These are phyloP conservation scores for Camponotus fellah DNA, from an alignment of 2,888 invertebrate genomes.

Conservation along the genomic window DNA sequence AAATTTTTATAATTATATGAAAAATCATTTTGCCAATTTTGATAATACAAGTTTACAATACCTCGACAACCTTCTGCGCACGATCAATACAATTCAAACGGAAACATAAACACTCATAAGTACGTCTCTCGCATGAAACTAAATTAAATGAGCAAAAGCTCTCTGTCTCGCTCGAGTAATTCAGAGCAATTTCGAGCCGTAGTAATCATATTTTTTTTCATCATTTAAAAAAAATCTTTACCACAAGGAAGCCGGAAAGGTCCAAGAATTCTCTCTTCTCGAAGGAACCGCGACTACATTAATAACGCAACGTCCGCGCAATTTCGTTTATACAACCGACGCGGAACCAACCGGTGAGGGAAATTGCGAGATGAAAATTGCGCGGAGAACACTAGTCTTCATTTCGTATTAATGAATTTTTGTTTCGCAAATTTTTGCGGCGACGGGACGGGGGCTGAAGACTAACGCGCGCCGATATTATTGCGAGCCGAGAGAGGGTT, in stretches of 20 bases:
- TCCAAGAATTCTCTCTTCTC: constrained; percentile 23
- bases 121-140: constrained; percentile 66
- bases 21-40: too few relatives aligned
- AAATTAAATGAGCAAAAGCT: constrained; percentile 73
- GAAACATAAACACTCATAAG: constrained; percentile 68
- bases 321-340: constrained; percentile 19
- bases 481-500: not conserved
- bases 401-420: constrained; percentile 47
- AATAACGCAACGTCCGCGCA: constrained; percentile 26
- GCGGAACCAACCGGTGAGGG: not conserved
- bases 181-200: constrained; percentile 69
- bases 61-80: constrained; percentile 37
- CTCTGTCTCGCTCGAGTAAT: constrained; percentile 46
- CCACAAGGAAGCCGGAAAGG: not conserved
- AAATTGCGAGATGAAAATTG: constrained; percentile 26
- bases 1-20: too few relatives aligned
- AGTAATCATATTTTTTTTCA: constrained; percentile 69
- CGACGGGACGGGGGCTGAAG: not conserved
- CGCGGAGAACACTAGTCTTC: constrained; percentile 8
- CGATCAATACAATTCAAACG: constrained; percentile 2
- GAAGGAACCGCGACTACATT: not conserved
- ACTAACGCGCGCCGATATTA: not conserved
- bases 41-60: constrained; percentile 11
- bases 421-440: constrained; percentile 16
- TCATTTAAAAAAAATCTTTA: constrained; percentile 35